Base-by-base conservation (phyloP, 2,113 vertebrate species). In the Ailurus styani region DNA sequence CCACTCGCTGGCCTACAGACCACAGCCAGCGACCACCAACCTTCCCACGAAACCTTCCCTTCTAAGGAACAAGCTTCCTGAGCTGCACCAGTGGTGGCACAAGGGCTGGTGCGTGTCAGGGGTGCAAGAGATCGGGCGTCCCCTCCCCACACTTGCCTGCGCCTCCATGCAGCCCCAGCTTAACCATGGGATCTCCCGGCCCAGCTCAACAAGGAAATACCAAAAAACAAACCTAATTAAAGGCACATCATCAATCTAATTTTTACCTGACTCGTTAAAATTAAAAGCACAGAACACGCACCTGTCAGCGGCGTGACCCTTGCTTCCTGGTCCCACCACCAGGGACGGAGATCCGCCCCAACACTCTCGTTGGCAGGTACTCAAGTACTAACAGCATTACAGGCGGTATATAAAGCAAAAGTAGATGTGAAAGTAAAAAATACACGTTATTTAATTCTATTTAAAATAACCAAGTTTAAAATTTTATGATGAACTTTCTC, bases 351-450 rank as follows among this genome's bases (percentile, higher is more conserved):
- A 23, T 5, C 62, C 90, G 60, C 90, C 64, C 68, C 27, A 60
- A 27, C 23, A 42, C 64, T 82, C 66, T 66, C 62, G 34, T 3
- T 21, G 47, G 47, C 1, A 68, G 21, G 29, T 47, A n/a, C 25
- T 90, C 70, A 70, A 60, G n/a, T 81, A 87, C 70, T 40, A 94
- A 68, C 29, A 82, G 54, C 52, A 79, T 60, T 90, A 66, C n/a
- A 89, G 72, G 81, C 52, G 95, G 50, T 47, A 91, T 66, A 95
- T 23, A 96, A 96, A 98, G 79, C 25, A 97, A 64, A 47, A 47
- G 93, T 29, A 6, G 37, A 91, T 60, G 6, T 66, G 9, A 90
- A 82, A 91, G 68, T 70, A 52, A 57, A 89, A 92, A 97, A 96
- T 37, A 95, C 1, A 66, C 23, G 87, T 57, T 91, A 83, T 6